phyloP scores from a whole-genome alignment of 53 echinoderm and acorn worm species.

The Echinarachnius parma region DNA sequence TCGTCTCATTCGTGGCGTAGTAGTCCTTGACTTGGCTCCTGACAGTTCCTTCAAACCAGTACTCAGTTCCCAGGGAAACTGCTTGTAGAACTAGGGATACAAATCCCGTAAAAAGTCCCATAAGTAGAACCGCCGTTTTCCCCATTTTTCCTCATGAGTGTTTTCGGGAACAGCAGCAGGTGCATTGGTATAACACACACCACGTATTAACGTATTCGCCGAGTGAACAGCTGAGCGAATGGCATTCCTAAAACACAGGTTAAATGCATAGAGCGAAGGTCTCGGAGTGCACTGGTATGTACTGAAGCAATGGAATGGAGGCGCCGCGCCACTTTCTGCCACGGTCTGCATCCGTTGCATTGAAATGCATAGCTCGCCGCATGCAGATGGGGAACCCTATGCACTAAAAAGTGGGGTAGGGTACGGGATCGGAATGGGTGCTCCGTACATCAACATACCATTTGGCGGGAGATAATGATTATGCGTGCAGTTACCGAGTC shows the following conservation, averaged over 20 bases:
- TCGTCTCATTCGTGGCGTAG: constrained; percentile 11
- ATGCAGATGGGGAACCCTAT: no score
- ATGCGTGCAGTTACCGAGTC: no score
- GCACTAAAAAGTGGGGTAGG: no score
- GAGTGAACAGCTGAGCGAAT: constrained; percentile 4
- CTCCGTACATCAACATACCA: no score
- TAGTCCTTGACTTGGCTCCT: constrained; percentile 41
- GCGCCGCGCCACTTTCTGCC: not conserved
- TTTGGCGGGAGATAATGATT: no score
- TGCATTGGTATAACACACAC: not conserved
- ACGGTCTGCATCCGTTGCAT: not conserved
- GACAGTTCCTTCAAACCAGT: constrained; percentile 63
- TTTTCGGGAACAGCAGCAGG: not conserved
- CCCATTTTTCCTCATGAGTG: constrained; percentile 40
- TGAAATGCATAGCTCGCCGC: no score
- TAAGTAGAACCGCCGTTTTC: constrained; percentile 70
- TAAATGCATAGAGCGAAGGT: constrained; percentile 14
- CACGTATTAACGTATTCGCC: constrained; percentile 2
- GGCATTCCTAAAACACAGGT: not conserved
- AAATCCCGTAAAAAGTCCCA: constrained; percentile 82
- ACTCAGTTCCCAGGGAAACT: constrained; percentile 70
- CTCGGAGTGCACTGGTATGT: constrained; percentile 34
- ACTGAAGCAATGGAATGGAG: no score
- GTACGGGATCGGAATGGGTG: no score
- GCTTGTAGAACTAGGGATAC: constrained; percentile 66